Conservation (phyloP, 1,140 invertebrate species). For the Penaeus chinensis region DNA sequence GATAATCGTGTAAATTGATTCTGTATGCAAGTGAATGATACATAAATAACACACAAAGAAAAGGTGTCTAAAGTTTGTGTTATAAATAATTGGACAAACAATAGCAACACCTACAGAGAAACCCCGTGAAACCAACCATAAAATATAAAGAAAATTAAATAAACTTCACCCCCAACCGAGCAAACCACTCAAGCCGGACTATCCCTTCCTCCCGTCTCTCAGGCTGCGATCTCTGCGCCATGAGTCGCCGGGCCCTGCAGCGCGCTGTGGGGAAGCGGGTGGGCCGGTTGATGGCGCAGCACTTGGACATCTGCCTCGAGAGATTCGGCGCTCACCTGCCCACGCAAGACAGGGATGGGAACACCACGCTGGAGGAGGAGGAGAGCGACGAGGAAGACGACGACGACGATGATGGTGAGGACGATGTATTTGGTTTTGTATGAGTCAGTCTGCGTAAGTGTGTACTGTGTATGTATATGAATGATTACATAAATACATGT, state of each 20-base stretch:
- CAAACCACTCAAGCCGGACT: neutral
- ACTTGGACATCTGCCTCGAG: slow-evolving; percentile 34
- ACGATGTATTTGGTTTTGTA: neutral
- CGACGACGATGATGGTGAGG: slow-evolving; percentile 32
- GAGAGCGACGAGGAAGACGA: slow-evolving; percentile 15
- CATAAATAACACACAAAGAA: too few species aligned
- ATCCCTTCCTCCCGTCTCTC: neutral
- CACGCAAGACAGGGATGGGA: neutral
- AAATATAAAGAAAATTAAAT: too few species aligned
- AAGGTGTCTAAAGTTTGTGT: too few species aligned
- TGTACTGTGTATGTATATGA: too few species aligned
- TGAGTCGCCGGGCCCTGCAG: slow-evolving; percentile 22
- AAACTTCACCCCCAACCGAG: neutral
- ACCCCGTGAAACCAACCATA: too few species aligned
- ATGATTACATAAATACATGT: too few species aligned
- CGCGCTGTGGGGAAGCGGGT: neutral
- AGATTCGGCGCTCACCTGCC: slow-evolving; percentile 19
- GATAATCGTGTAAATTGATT: too few species aligned
- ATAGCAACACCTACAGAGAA: too few species aligned
- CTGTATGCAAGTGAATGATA: too few species aligned
- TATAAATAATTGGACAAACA: too few species aligned
- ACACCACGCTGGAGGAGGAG: slow-evolving; percentile 1
- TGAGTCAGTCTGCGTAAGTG: too few species aligned
- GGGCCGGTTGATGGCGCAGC: slow-evolving; percentile 31
- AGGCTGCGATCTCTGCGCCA: slow-evolving; percentile 20